phyloP scores from a whole-genome alignment of 2,113 vertebrate species.

The Hystrix brachyura region DNA sequence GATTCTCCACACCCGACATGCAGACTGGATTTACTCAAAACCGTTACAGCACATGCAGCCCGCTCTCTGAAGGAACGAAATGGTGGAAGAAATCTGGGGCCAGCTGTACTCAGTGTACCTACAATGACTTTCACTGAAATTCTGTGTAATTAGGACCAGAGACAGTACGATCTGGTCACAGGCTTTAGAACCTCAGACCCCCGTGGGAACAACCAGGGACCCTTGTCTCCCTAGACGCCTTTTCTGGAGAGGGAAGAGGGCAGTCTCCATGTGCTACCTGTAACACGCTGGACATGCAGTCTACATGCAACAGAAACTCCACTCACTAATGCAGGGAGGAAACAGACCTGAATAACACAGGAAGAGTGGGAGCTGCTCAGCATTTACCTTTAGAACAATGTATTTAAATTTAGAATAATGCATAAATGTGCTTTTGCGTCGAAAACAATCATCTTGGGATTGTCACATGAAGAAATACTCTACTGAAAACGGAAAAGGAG shows the following conservation, averaged over 20 bases:
- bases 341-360: background rate
- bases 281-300: background rate
- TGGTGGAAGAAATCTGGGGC: background rate
- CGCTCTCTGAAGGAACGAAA: background rate
- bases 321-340: background rate
- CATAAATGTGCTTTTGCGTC: slow-evolving; percentile 29
- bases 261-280: background rate
- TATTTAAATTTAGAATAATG: background rate
- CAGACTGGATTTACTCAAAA: background rate
- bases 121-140: background rate
- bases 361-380: background rate
- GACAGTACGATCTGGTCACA: background rate
- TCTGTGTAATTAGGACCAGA: background rate
- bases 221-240: background rate
- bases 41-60: background rate
- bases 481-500: background rate
- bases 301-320: background rate
- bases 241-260: background rate
- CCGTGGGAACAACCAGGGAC: background rate
- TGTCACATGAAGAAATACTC: background rate
- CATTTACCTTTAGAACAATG: too few species aligned
- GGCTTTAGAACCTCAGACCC: background rate
- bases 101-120: background rate
- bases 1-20: background rate
- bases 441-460: background rate